These are phyloP conservation scores for Zhengitettix transpicula DNA, from an alignment of 2,888 invertebrate genomes.

Conservation along the genomic window DNA sequence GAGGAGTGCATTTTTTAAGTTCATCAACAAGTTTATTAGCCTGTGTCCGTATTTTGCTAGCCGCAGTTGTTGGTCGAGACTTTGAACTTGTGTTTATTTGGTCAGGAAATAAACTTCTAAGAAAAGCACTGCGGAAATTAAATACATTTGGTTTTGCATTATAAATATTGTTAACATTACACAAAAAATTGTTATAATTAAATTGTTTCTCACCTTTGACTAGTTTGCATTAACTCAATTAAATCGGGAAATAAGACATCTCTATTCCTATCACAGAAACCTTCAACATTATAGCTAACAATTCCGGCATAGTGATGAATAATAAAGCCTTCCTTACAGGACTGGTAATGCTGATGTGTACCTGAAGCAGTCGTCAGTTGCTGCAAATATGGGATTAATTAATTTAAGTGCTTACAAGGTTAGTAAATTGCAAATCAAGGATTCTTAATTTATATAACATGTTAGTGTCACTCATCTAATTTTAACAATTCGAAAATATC, in stretches of 20 bases:
- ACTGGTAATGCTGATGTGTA: constrained; percentile 39
- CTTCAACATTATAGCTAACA: constrained; percentile 41
- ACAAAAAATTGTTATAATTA: not conserved
- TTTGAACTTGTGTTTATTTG: constrained; percentile 24
- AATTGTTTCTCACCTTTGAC: constrained; percentile 31
- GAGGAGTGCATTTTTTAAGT: constrained; percentile 47
- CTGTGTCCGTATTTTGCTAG: constrained; percentile 46
- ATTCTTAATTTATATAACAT: no score
- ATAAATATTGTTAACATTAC: not conserved
- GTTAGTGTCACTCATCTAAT: no score
- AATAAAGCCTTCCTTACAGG: constrained; percentile 35
- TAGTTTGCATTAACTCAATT: constrained; percentile 46
- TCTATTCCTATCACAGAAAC: constrained; percentile 50
- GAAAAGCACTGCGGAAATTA: constrained; percentile 30
- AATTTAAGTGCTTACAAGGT: no score
- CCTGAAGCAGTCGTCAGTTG: constrained; percentile 34
- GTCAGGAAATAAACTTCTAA: constrained; percentile 40
- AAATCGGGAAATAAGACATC: constrained; percentile 48
- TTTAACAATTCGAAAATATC: no score
- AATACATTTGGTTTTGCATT: not conserved
- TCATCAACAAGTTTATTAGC: constrained; percentile 46
- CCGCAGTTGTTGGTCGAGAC: constrained; percentile 44
- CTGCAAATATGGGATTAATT: constrained; percentile 21
- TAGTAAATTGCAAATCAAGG: no score
- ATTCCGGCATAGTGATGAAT: constrained; percentile 52